phyloP scores from a whole-genome alignment of 2,888 invertebrate species.

The Lithophane socia region DNA sequence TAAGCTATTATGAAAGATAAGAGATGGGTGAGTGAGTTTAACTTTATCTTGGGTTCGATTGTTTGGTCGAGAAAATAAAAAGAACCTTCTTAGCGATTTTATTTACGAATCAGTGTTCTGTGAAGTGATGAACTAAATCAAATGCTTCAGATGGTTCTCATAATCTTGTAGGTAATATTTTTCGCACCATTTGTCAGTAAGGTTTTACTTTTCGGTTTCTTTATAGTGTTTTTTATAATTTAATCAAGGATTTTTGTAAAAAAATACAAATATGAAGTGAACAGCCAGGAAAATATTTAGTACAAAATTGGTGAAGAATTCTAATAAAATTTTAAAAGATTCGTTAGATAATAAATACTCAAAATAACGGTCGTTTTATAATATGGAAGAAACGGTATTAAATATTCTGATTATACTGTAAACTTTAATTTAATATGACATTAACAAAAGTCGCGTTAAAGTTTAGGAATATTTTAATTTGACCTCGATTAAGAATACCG shows the following conservation, averaged over 20 bases:
- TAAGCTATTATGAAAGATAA: neutral
- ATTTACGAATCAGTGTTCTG: neutral
- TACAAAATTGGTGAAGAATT: too few relatives aligned
- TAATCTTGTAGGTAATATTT: neutral
- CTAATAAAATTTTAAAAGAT: neutral
- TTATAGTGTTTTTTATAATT: neutral
- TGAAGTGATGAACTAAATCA: constrained; percentile 6
- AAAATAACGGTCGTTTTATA: neutral
- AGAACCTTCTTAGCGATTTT: neutral
- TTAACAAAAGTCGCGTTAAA: neutral
- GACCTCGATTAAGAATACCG: constrained; percentile 14
- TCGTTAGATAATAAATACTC: neutral
- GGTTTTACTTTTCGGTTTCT: neutral
- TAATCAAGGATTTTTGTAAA: neutral
- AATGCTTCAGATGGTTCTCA: neutral
- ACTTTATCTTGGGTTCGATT: neutral
- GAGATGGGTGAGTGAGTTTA: too few relatives aligned
- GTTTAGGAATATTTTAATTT: neutral
- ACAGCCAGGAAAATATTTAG: neutral
- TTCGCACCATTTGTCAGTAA: neutral
- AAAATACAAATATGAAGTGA: neutral
- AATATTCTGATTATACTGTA: constrained; percentile 26
- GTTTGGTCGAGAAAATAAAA: neutral
- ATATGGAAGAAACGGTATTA: constrained; percentile 9
- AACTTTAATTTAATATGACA: constrained; percentile 22